phyloP scores from a whole-genome alignment of 2,888 invertebrate species.

The Drosophila mulleri region DNA sequence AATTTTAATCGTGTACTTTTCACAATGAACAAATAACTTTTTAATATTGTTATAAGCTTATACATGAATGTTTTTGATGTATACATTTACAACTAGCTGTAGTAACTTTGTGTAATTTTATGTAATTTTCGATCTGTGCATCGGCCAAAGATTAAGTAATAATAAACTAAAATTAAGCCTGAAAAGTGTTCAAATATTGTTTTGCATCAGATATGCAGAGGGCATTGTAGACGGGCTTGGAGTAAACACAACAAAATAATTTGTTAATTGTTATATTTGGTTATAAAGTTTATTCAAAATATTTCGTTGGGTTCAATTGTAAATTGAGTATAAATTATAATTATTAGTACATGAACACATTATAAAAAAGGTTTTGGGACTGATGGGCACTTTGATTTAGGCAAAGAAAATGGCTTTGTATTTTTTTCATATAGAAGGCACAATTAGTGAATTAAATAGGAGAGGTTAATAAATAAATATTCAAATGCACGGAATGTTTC shows the following conservation, averaged over 20 bases:
- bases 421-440: conserved; percentile 30
- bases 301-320: conserved; percentile 44
- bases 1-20: conserved; percentile 32
- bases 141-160: conserved; percentile 83
- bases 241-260: neutral
- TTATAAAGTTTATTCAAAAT: conserved; percentile 42
- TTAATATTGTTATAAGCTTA: conserved; percentile 45
- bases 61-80: conserved; percentile 16
- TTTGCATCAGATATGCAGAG: neutral
- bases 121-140: conserved; percentile 75
- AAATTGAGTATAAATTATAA: conserved; percentile 40
- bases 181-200: neutral
- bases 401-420: conserved; percentile 6
- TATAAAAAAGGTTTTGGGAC: conserved; percentile 6
- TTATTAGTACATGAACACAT: conserved; percentile 56
- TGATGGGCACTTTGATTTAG: neutral
- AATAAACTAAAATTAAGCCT: conserved; percentile 65
- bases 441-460: conserved; percentile 15
- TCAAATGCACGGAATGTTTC: conserved; percentile 74
- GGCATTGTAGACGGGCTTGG: neutral
- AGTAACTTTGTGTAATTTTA: conserved; percentile 49
- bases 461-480: conserved; percentile 36
- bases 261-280: conserved; percentile 24
- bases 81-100: conserved; percentile 14
- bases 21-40: conserved; percentile 55